Evolutionary conservation across 2,888 invertebrate genomes (phyloP), one percentile per base, ranked within the genome.

Genomic region (Elegia similella): DNA sequence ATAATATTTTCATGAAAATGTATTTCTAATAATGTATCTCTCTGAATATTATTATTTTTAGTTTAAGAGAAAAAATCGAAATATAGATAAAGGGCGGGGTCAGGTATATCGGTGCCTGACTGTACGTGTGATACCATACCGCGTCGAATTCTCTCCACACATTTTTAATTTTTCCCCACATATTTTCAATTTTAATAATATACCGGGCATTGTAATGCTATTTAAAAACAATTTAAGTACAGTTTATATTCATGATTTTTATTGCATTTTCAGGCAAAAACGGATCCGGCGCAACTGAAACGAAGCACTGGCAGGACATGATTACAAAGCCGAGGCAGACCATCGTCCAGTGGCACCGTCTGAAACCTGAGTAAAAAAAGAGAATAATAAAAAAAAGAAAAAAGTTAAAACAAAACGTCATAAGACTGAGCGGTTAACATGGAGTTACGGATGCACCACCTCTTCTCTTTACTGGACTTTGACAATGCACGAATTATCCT

Each of bases 291-390:
- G 98, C 98, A 15, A 95, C 97, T 57, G 98, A 98, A 88, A 98
- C 98, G 42, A 98, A 98, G 82, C 98, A 98, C 86, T 98, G 98
- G 98, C 98, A 98, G 78, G 98, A 98, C 81, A 98, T 98, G 98
- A 98, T 98, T 70, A 97, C 98, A 62, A 98, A 98, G 89, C 98
- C 98, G 17, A 93, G 98, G 68, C 98, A 98, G 91, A 97, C 97
- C 72, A 97, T 98, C 75, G 96, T 98, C 52, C 98, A 98, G 84
- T 98, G 98, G 98, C 98, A 98, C 92, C 95, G 98, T 84, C 94
- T 98, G 79, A 98, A 98, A 86, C 97, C 97, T 29, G 97, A 97
- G 84, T 97, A 96, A 66, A 64, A 62, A 65, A 57, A 60, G 64
- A 54, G 65, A 63, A 62, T 61, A 42, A 42, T 63, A 57, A 64